Conservation (phyloP, 2,113 vertebrate species). For the Marcusenius ussheri region DNA sequence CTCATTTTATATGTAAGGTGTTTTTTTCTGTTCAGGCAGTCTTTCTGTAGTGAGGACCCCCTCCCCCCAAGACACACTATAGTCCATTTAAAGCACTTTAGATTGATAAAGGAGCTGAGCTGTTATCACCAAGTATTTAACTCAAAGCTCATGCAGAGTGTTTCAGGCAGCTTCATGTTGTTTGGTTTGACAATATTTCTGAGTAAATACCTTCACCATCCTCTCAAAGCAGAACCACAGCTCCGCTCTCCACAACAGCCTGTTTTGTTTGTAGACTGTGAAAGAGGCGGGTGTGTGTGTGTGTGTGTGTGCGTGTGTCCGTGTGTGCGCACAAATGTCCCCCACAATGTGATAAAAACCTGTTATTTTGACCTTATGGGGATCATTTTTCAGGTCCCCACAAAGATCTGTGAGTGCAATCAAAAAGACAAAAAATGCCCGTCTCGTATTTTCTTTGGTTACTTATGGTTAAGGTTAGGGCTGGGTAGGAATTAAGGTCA, state of each 20-base stretch:
- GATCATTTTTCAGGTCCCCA: too few species aligned
- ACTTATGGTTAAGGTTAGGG: too few species aligned
- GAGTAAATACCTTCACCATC: background rate
- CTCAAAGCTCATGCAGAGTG: too few species aligned
- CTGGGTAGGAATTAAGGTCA: too few species aligned
- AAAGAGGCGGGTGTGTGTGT: background rate
- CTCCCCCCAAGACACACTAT: background rate
- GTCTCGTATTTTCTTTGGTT: too few species aligned
- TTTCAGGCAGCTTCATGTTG: background rate
- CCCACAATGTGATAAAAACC: too few species aligned
- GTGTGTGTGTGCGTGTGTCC: background rate
- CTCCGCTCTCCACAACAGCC: background rate
- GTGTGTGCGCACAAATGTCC: background rate
- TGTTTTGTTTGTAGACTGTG: background rate
- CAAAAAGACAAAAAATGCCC: too few species aligned
- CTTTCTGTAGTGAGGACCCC: background rate
- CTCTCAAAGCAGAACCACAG: background rate
- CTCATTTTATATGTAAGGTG: background rate
- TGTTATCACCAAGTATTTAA: background rate
- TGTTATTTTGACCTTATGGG: too few species aligned
- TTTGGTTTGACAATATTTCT: background rate
- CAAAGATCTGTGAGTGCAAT: too few species aligned
- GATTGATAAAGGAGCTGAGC: background rate
- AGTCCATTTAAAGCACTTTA: background rate
- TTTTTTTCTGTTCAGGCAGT: background rate